A percentile compares a stretch with the other conserved stretches of the same genome.
Conservation (phyloP, 2,113 vertebrate species). For the Heptranchias perlo region DNA sequence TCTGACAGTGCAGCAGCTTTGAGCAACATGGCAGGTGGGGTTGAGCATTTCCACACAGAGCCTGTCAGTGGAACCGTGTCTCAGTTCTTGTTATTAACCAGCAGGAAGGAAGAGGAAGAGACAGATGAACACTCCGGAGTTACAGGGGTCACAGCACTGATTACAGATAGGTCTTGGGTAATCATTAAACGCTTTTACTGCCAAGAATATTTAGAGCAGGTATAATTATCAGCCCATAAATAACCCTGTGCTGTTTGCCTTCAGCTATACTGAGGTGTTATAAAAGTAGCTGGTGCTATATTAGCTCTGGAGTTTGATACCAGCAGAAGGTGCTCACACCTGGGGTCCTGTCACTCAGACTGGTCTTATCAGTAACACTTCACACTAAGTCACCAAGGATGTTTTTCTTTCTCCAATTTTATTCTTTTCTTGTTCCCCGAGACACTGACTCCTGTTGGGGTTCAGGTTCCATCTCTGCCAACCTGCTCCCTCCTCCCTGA, state of each 20-base stretch:
- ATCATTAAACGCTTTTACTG: conserved; percentile 20
- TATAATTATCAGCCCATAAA: conserved; percentile 25
- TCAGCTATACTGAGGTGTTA: conserved; percentile 8
- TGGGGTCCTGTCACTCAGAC: neutral
- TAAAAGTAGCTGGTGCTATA: conserved; percentile 23
- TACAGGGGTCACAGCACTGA: neutral
- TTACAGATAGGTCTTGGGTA: neutral
- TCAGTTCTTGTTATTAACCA: neutral
- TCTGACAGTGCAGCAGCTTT: neutral
- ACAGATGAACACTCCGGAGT: neutral
- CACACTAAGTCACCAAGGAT: neutral
- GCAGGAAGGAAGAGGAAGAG: neutral
- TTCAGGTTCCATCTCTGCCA: neutral
- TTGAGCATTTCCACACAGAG: neutral
- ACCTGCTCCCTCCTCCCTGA: neutral
- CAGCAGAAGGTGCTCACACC: neutral
- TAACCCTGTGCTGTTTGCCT: neutral
- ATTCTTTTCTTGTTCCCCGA: neutral
- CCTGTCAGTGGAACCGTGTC: neutral
- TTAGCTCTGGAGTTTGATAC: neutral
- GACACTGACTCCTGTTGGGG: neutral
- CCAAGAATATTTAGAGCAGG: neutral
- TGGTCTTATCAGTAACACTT: neutral
- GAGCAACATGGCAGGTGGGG: neutral
- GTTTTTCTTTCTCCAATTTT: neutral